These are phyloP conservation scores for Pseudorhombus dupliciocellatus DNA, from an alignment of 2,113 vertebrate genomes.

Conservation along the genomic window DNA sequence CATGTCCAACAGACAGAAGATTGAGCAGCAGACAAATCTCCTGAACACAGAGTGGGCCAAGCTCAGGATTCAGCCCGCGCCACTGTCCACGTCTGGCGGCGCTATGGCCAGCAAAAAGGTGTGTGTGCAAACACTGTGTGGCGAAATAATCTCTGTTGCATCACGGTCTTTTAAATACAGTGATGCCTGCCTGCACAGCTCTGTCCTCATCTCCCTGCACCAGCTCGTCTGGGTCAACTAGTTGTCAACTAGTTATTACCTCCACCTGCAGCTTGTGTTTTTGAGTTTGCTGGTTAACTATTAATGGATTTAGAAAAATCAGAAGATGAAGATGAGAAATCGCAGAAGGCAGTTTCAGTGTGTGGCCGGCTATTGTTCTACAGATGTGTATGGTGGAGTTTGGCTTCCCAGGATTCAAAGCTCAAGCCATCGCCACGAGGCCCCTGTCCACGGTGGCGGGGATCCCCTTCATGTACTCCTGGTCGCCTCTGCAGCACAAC, in stretches of 20 bases:
- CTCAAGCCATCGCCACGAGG: conserved; percentile 90
- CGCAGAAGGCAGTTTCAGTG: neutral
- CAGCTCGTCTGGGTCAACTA: conserved; percentile 1
- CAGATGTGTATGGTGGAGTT: conserved; percentile 93
- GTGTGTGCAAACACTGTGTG: conserved; percentile 5
- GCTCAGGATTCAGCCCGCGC: conserved; percentile 90
- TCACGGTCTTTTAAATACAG: neutral
- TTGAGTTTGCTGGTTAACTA: no score
- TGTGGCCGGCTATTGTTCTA: conserved; percentile 40
- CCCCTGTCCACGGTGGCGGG: conserved; percentile 93
- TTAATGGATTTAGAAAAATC: neutral
- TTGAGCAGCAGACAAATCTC: conserved; percentile 88
- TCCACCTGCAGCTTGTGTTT: neutral
- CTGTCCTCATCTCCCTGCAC: neutral
- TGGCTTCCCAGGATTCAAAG: conserved; percentile 88
- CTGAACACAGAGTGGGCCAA: conserved; percentile 95
- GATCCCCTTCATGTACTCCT: conserved; percentile 99
- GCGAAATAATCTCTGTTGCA: neutral
- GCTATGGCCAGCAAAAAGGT: conserved; percentile 90
- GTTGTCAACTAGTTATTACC: neutral
- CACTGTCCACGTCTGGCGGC: conserved; percentile 85
- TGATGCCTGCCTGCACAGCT: neutral
- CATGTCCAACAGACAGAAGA: conserved; percentile 91
- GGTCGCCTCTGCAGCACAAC: conserved; percentile 98
- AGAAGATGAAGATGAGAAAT: no score